phyloP scores from a whole-genome alignment of 92 coral and sea anemone species.

The Heliopora coerulea region DNA sequence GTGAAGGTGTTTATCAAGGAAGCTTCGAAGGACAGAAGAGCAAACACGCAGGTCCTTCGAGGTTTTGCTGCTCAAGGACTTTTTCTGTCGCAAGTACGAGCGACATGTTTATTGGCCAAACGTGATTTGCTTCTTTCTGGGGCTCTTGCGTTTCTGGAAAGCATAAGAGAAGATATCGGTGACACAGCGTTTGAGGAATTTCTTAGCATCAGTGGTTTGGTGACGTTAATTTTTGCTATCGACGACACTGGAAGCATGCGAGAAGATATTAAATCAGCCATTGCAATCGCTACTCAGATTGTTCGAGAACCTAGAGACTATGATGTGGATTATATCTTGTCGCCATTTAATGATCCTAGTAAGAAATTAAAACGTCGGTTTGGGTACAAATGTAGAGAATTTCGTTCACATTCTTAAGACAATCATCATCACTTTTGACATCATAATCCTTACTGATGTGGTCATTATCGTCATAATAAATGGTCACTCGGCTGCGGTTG shows the following conservation, averaged over 20 bases:
- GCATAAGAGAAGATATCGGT: slow-evolving; percentile 1
- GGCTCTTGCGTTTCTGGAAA: neutral
- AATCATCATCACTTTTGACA: no score
- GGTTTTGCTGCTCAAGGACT: slow-evolving; percentile 6
- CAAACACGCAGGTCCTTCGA: slow-evolving; percentile 8
- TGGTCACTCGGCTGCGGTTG: no score
- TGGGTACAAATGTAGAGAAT: no score
- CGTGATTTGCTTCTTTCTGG: neutral
- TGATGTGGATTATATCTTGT: slow-evolving; percentile 40
- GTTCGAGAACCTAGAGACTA: slow-evolving; percentile 28
- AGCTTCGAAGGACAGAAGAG: slow-evolving; percentile 18
- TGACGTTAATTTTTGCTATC: slow-evolving; percentile 55
- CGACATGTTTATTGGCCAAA: no score
- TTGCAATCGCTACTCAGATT: slow-evolving; percentile 41
- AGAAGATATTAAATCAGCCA: slow-evolving; percentile 50
- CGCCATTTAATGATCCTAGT: slow-evolving; percentile 62
- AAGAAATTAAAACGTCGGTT: no score
- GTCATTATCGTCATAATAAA: no score
- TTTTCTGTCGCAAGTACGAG: neutral
- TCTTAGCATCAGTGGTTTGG: slow-evolving; percentile 31
- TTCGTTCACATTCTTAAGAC: no score
- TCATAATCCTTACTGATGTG: no score
- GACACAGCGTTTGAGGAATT: slow-evolving; percentile 2
- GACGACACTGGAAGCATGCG: slow-evolving; percentile 66
- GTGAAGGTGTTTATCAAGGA: neutral